Conservation (phyloP, 2,888 invertebrate genomes). For the Tetragnatha montana region DNA sequence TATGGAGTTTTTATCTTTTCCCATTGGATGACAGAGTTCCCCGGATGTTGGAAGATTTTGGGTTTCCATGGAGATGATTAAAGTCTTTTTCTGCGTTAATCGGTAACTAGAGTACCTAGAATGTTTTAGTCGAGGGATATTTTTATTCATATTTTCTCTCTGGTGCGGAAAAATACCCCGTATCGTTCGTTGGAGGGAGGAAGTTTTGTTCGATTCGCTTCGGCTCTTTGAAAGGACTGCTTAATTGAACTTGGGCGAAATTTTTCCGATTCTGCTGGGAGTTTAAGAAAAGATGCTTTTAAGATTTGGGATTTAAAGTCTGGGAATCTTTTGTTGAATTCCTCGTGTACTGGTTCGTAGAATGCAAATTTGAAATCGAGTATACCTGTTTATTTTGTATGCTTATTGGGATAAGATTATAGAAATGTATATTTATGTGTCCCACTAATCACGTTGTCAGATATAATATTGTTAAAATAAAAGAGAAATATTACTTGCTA, state of each 20-base stretch:
- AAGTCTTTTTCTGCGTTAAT: constrained; percentile 24
- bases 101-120: neutral
- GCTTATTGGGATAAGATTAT: no score
- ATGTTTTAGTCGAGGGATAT: neutral
- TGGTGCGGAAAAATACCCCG: neutral
- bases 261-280: neutral
- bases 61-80: constrained; percentile 26
- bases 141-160: neutral
- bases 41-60: constrained; percentile 27
- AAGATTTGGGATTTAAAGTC: no score
- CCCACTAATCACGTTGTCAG: no score
- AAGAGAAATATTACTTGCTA: no score
- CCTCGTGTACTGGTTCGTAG: no score
- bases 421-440: no score
- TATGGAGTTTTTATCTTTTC: constrained; percentile 11
- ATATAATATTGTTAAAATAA: no score
- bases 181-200: neutral
- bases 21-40: constrained; percentile 1
- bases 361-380: no score
- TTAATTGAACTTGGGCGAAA: neutral
- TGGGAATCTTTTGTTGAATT: no score
- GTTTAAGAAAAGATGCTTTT: no score
- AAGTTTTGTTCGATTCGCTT: neutral
- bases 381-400: no score
- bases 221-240: neutral